Evolutionary conservation across 2,888 invertebrate species (phyloP), one percentile per base, ranked within the genome.

Genomic region (Zele albiditarsus): DNA sequence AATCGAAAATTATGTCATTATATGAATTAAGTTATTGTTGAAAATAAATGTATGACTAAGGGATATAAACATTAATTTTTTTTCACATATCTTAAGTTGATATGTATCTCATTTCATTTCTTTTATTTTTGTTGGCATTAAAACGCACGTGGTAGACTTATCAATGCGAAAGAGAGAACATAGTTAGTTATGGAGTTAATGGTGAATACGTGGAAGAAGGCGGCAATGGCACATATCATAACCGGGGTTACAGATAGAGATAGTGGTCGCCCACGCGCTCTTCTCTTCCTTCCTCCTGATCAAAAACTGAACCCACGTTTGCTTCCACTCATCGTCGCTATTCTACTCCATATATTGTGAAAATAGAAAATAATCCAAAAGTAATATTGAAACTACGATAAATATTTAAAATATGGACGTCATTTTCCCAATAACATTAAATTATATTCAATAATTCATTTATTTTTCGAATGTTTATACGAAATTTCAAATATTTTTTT

Each of bases 201-300:
- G 25, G 20, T 46, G 75, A 72, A 73, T 73, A 77, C 58, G 80
- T 80, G 79, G 77, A 80, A 78, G 73, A 78, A 77, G 81, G 80
- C 81, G 80, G 80, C 79, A 80, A 78, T 81, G 79, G 80, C 80
- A 20, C 6, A 79, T 84, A 85, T 85, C 85, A 74, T 81, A 80
- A 83, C 81, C 80, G 81, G 83, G 81, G 81, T 78, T 82, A 84
- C 79, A 79, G 79, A 71, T 60, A 75, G 23, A 72, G 83, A 85
- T 84, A 84, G 78, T 84, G 84, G 78, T 57, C n/a, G 69, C 85
- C 85, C 82, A 85, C 85, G 82, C 82, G 78, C 6, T 20, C 20
- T 53, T 80, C 80, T 81, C 82, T 83, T 84, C 84, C 84, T 85
- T 84, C 84, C 84, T 82, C 68, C 65, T 66, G 33, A 53, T 58